Percentiles rank a stretch among this genome's conserved stretches.
phyloP scores from a whole-genome alignment of 2,113 vertebrate species.

The Corynorhinus townsendii region DNA sequence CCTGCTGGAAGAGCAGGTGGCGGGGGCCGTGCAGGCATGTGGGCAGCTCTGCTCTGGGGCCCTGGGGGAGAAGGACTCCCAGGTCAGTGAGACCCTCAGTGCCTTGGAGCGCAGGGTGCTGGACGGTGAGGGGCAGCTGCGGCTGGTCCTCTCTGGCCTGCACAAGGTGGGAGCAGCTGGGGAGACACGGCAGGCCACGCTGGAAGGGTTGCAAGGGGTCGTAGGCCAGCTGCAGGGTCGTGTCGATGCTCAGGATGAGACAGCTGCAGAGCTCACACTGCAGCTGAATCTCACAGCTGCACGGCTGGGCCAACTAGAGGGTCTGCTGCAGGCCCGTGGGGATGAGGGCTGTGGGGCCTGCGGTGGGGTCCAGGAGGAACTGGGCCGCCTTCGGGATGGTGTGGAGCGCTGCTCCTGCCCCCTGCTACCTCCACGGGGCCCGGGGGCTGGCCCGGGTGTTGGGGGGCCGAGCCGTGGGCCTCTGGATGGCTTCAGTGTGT shows the following conservation, averaged over 20 bases:
- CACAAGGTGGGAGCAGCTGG: conserved; percentile 82
- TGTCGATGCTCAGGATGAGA: conserved; percentile 70
- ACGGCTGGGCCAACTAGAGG: conserved; percentile 78
- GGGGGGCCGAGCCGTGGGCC: conserved; percentile 69
- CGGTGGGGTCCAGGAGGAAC: conserved; percentile 84
- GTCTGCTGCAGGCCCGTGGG: conserved; percentile 77
- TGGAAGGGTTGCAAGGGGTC: conserved; percentile 78
- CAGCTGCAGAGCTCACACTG: conserved; percentile 71
- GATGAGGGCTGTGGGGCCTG: conserved; percentile 83
- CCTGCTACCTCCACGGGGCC: conserved; percentile 64
- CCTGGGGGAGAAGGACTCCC: conserved; percentile 45
- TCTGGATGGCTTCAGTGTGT: conserved; percentile 85
- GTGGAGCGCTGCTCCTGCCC: conserved; percentile 82
- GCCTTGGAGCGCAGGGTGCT: conserved; percentile 83
- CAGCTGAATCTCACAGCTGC: conserved; percentile 81
- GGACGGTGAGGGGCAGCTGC: conserved; percentile 81
- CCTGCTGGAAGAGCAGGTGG: conserved; percentile 79
- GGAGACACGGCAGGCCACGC: conserved; percentile 75
- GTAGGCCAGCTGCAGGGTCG: conserved; percentile 76
- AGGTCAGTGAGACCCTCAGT: conserved; percentile 80
- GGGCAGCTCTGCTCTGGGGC: conserved; percentile 78
- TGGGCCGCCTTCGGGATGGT: conserved; percentile 84
- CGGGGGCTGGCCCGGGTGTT: conserved; percentile 58
- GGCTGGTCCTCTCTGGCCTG: conserved; percentile 79
- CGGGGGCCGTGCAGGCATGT: conserved; percentile 77